phyloP scores from a whole-genome alignment of 2,113 vertebrate species.

The Perccottus glenii region DNA sequence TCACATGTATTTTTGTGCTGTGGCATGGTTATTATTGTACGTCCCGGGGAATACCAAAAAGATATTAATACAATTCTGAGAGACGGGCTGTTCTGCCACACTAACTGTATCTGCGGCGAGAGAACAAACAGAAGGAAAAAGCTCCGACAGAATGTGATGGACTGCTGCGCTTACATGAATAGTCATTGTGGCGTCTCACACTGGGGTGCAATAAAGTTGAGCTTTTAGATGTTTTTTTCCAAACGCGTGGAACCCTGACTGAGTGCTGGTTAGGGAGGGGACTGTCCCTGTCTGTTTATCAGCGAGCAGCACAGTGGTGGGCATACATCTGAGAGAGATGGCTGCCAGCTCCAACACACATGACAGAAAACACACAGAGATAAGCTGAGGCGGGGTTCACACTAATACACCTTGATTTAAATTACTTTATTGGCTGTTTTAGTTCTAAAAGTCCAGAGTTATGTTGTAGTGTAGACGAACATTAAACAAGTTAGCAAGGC shows the following conservation, averaged over 20 bases:
- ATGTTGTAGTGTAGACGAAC: neutral
- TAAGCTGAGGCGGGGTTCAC: neutral
- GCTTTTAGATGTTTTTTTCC: conserved; percentile 15
- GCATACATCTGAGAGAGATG: conserved; percentile 47
- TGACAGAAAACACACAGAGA: neutral
- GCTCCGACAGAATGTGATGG: conserved; percentile 33
- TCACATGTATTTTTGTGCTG: neutral
- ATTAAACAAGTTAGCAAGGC: neutral
- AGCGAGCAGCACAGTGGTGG: conserved; percentile 50
- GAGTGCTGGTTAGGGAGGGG: conserved; percentile 48
- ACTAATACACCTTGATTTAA: neutral
- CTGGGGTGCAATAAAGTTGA: conserved; percentile 54
- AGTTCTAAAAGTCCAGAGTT: neutral
- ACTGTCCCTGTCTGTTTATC: conserved; percentile 64
- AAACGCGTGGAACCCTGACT: conserved; percentile 42
- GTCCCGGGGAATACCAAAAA: conserved; percentile 6
- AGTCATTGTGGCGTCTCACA: conserved; percentile 57
- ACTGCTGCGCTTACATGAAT: conserved; percentile 46
- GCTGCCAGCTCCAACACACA: conserved; percentile 14
- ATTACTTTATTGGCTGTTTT: neutral
- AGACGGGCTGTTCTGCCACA: conserved; percentile 30
- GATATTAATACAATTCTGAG: conserved; percentile 7
- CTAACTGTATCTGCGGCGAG: conserved; percentile 46
- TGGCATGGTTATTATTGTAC: conserved; percentile 1
- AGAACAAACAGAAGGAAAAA: conserved; percentile 21